phyloP scores from a whole-genome alignment of 2,113 vertebrate species.

The Lophura nycthemera region DNA sequence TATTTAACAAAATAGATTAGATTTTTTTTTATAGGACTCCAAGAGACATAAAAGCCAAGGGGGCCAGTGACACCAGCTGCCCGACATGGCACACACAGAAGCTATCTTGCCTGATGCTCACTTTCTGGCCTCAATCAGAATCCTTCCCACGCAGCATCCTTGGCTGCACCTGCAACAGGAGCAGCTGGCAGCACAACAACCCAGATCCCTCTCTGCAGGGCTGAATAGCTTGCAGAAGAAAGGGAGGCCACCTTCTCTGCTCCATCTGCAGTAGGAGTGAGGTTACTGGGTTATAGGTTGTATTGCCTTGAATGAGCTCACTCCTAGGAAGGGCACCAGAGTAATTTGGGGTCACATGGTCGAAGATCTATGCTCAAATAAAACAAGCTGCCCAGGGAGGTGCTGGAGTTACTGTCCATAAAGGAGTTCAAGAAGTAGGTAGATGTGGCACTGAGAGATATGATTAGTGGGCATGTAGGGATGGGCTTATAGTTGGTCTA shows the following conservation, averaged over 20 bases:
- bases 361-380: not conserved
- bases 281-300: not conserved
- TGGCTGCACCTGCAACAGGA: not conserved
- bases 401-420: no score
- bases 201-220: not conserved
- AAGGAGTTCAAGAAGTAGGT: no score
- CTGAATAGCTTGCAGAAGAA: not conserved
- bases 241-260: not conserved
- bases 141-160: not conserved
- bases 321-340: not conserved
- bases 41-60: not conserved
- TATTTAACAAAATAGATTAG: not conserved
- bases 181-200: not conserved
- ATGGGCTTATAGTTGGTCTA: no score
- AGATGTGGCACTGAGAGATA: no score
- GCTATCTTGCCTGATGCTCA: not conserved
- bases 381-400: no score
- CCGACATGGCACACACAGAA: not conserved
- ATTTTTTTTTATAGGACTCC: not conserved
- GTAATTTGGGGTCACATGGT: accelerated
- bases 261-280: not conserved
- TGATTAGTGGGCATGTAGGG: no score
- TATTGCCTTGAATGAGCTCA: not conserved
- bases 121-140: not conserved
- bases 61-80: not conserved